Percentiles rank a stretch among this genome's conserved stretches.
Evolutionary conservation across 2,797 vertebrate species (phyloP).

Genomic region (Orestias chungarensis): DNA sequence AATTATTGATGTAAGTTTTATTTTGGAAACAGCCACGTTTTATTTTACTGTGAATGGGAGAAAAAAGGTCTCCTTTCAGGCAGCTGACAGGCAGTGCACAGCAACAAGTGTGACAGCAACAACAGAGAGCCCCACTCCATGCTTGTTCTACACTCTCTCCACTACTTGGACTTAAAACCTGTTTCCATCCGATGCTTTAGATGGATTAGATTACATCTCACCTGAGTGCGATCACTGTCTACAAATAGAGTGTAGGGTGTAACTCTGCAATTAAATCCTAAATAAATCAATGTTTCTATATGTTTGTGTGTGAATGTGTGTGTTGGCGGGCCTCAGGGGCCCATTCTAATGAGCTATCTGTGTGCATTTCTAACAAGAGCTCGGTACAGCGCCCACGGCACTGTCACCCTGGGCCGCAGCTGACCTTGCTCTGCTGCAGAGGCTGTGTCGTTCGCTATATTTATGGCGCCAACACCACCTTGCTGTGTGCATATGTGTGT

Average conservation of each 20-base stretch:
- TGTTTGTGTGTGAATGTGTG: slow-evolving; percentile 71
- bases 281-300: slow-evolving; percentile 77
- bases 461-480: slow-evolving; percentile 81
- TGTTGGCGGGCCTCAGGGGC: slow-evolving; percentile 79
- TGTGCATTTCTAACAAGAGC: slow-evolving; percentile 83
- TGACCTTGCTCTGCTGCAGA: slow-evolving; percentile 84
- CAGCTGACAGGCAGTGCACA: neutral
- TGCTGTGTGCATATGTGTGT: slow-evolving; percentile 50
- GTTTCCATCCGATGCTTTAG: slow-evolving; percentile 26
- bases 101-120: neutral
- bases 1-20: neutral
- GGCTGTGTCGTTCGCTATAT: slow-evolving; percentile 84
- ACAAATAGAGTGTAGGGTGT: slow-evolving; percentile 29
- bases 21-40: neutral
- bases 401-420: slow-evolving; percentile 82
- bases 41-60: neutral
- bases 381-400: slow-evolving; percentile 80
- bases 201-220: slow-evolving; percentile 48
- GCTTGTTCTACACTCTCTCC: neutral
- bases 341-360: slow-evolving; percentile 85
- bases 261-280: slow-evolving; percentile 78
- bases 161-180: neutral
- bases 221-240: slow-evolving; percentile 47
- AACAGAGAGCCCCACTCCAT: neutral
- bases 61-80: neutral